Evolutionary conservation across 2,888 invertebrate species (phyloP).

Genomic region (Mycalesis mineus): DNA sequence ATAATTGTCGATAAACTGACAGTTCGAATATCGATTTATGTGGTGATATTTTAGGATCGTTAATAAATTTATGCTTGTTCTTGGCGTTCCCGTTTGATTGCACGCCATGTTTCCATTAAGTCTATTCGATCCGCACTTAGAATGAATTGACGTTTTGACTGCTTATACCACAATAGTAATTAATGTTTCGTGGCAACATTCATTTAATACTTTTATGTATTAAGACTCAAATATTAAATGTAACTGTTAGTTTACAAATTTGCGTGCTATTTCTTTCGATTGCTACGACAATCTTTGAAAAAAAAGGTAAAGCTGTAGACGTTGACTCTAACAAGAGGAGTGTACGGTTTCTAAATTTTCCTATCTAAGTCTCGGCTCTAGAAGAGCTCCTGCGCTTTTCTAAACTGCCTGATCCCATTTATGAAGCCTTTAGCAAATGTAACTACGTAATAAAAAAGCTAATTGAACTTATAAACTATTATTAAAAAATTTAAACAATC

Average conservation of each 20-base stretch:
- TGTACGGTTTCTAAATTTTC: no score
- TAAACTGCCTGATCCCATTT: no score
- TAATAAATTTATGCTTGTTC: constrained; percentile 78
- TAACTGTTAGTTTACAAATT: background rate
- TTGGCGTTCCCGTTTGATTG: constrained; percentile 64
- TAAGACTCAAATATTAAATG: background rate
- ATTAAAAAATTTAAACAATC: no score
- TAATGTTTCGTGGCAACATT: constrained; percentile 34
- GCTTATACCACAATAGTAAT: constrained; percentile 56
- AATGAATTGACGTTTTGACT: constrained; percentile 56
- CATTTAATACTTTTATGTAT: background rate
- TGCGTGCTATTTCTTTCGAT: no score
- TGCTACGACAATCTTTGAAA: no score
- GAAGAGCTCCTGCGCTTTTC: no score
- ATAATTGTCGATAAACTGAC: constrained; percentile 78
- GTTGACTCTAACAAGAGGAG: no score
- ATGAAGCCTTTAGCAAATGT: no score
- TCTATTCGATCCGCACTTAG: constrained; percentile 59
- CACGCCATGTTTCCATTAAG: constrained; percentile 64
- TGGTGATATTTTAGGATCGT: constrained; percentile 76
- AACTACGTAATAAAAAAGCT: no score
- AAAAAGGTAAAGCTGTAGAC: no score
- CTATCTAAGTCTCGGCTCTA: no score
- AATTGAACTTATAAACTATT: no score
- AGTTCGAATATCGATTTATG: constrained; percentile 74